A percentile compares a stretch with the other conserved stretches of the same genome.
Conservation (phyloP, 2,113 vertebrate genomes). For the Polyodon spathula region DNA sequence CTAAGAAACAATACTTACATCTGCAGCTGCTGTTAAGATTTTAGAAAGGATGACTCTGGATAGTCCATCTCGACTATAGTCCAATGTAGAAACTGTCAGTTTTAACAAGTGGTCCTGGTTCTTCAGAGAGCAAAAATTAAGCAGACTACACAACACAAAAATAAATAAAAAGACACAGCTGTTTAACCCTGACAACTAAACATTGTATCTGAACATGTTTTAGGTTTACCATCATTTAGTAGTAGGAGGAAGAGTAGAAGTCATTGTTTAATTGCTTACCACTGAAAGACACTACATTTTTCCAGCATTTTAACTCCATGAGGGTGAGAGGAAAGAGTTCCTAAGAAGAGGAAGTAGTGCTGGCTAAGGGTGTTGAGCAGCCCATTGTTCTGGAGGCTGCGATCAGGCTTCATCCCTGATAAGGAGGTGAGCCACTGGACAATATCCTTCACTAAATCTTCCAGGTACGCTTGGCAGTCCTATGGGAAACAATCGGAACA, state of each 20-base stretch:
- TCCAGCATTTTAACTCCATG: constrained; percentile 93
- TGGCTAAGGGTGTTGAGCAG: constrained; percentile 90
- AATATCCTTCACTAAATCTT: constrained; percentile 90
- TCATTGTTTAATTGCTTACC: constrained; percentile 52
- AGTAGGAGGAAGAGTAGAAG: neutral
- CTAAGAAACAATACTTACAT: constrained; percentile 59
- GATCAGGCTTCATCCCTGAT: constrained; percentile 84
- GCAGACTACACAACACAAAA: constrained; percentile 62
- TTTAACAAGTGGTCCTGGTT: constrained; percentile 94
- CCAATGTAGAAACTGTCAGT: constrained; percentile 86
- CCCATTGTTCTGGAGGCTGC: constrained; percentile 87
- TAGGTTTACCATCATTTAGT: too few species aligned
- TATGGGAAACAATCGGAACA: constrained; percentile 24
- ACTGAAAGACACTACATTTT: constrained; percentile 95
- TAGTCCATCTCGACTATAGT: constrained; percentile 92
- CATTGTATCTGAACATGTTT: too few species aligned
- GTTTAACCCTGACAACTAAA: too few species aligned
- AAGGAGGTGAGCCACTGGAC: constrained; percentile 82
- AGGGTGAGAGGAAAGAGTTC: constrained; percentile 88
- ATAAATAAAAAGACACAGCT: neutral
- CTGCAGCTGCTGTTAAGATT: constrained; percentile 88
- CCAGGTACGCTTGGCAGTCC: constrained; percentile 89
- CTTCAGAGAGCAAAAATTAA: constrained; percentile 91
- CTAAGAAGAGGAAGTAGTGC: constrained; percentile 94
- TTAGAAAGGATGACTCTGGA: constrained; percentile 95